Evolutionary conservation across 1,140 invertebrate genomes (phyloP).

Genomic region (Gonatopus flavifemur): DNA sequence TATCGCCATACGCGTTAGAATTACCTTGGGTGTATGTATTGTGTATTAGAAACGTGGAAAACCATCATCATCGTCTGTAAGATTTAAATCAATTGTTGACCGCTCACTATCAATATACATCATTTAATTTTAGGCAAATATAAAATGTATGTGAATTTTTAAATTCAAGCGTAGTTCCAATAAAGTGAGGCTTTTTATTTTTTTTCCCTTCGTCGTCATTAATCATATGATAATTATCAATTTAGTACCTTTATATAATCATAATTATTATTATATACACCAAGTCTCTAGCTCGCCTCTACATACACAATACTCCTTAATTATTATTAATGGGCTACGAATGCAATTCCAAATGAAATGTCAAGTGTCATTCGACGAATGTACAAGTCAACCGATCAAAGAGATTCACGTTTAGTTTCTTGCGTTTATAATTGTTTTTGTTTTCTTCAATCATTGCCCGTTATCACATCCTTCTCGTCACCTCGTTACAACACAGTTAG

Average conservation of each 20-base stretch:
- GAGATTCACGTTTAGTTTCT: no score
- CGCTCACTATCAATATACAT: slow-evolving; percentile 41
- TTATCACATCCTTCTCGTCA: no score
- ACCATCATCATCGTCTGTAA: slow-evolving; percentile 44
- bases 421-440: no score
- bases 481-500: no score
- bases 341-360: slow-evolving; percentile 29
- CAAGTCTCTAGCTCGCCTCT: slow-evolving; percentile 34
- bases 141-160: slow-evolving; percentile 38
- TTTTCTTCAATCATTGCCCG: no score
- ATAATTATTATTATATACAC: slow-evolving; percentile 50
- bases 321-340: slow-evolving; percentile 30
- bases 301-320: slow-evolving; percentile 28
- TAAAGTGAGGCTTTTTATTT: slow-evolving; percentile 7
- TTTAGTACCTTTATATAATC: slow-evolving; percentile 51
- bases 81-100: slow-evolving; percentile 49
- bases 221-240: no score
- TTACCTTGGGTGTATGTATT: slow-evolving; percentile 13
- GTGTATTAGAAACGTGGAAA: slow-evolving; percentile 47
- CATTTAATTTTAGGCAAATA: slow-evolving; percentile 48
- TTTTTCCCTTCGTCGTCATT: background rate
- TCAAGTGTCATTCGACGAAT: no score
- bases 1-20: no score
- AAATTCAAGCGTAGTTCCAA: slow-evolving; percentile 30
- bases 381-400: no score